These are phyloP conservation scores for Philereme transversata DNA, from an alignment of 2,888 invertebrate genomes.

Conservation along the genomic window DNA sequence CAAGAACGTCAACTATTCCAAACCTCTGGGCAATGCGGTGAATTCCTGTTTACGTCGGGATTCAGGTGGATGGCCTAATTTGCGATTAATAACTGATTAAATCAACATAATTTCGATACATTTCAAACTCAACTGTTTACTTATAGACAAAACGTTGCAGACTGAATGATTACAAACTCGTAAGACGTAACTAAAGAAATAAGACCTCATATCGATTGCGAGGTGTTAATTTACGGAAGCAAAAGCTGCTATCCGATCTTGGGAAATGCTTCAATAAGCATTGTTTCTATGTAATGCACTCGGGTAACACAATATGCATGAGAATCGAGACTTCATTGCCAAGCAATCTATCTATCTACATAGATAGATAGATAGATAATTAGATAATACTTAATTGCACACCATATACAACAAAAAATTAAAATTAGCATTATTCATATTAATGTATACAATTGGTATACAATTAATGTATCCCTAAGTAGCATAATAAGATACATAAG, in stretches of 20 bases:
- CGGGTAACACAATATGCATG: conserved; percentile 32
- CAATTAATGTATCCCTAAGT: too few relatives aligned
- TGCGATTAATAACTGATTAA: conserved; percentile 5
- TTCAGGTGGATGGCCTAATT: conserved; percentile 15
- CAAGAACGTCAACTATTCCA: conserved; percentile 17
- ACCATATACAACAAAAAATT: too few relatives aligned
- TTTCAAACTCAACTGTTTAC: conserved; percentile 30
- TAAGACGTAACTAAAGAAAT: conserved; percentile 32
- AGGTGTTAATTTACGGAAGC: conserved; percentile 52
- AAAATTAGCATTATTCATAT: too few relatives aligned
- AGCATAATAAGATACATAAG: too few relatives aligned
- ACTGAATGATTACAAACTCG: conserved; percentile 40
- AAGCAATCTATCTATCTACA: background rate
- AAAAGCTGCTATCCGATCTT: conserved; percentile 50
- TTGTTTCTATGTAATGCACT: conserved; percentile 32
- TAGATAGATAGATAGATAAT: too few relatives aligned
- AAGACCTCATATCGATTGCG: conserved; percentile 44
- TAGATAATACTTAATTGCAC: too few relatives aligned
- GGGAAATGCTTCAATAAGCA: conserved; percentile 48
- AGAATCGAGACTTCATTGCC: conserved; percentile 19
- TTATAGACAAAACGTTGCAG: conserved; percentile 32
- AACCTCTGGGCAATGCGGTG: conserved; percentile 23
- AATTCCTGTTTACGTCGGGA: conserved; percentile 14
- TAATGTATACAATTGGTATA: too few relatives aligned
- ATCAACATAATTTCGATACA: conserved; percentile 3